Evolutionary conservation across 2,113 vertebrate genomes (phyloP).

Genomic region (Perca fluviatilis): DNA sequence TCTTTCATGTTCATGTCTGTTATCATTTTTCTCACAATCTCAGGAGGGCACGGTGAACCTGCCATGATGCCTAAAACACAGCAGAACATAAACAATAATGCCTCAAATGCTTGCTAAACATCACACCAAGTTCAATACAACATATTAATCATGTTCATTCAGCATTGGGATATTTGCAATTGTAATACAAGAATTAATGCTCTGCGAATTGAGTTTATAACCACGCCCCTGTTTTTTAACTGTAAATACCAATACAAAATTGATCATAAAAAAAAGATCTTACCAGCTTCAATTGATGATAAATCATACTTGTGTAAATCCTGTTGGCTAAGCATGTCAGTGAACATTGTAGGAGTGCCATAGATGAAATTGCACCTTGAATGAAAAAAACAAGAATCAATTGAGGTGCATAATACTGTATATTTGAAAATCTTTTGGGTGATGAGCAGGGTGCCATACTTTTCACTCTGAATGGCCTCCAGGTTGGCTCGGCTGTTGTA

Average conservation of each 20-base stretch:
- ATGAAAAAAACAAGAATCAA: background rate
- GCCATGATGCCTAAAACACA: conserved; percentile 86
- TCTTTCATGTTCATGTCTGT: conserved; percentile 86
- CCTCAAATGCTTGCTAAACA: background rate
- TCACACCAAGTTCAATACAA: background rate
- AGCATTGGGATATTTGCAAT: too few relatives aligned
- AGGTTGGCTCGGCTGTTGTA: conserved; percentile 86
- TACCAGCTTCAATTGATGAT: conserved; percentile 87
- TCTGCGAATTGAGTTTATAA: too few relatives aligned
- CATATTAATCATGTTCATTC: accelerated
- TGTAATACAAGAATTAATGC: too few relatives aligned
- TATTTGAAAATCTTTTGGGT: background rate
- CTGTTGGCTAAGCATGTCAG: conserved; percentile 89
- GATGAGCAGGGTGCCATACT: conserved; percentile 64
- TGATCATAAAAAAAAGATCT: conserved; percentile 42
- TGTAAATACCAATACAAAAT: too few relatives aligned
- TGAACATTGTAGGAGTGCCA: conserved; percentile 94
- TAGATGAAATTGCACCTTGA: conserved; percentile 85
- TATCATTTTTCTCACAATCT: conserved; percentile 84
- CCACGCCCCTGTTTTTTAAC: too few relatives aligned
- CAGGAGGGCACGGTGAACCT: conserved; percentile 89
- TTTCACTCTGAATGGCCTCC: conserved; percentile 89
- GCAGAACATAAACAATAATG: background rate
- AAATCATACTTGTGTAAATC: conserved; percentile 86
- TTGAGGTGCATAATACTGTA: background rate